Evolutionary conservation across 2,113 vertebrate genomes (phyloP), one percentile per base, ranked within the genome.

Genomic region (Machaerirhynchus nigripectus): DNA sequence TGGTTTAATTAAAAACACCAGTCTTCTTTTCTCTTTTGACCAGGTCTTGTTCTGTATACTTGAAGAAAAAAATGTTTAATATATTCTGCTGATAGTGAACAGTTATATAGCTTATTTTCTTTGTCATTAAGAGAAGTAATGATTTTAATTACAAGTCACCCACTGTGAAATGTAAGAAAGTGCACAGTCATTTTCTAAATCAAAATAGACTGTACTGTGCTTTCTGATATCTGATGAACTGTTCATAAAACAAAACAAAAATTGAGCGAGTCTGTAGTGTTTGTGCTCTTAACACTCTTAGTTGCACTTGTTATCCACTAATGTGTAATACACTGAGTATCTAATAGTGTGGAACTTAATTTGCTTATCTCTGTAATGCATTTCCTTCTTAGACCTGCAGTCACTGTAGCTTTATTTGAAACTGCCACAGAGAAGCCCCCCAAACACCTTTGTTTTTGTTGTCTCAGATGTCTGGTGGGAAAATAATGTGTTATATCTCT

Each of bases 241-340:
- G 11, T 27, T 90, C 63, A 67, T 21, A 74, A 47, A 90, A 75
- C 21, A 80, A 83, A 89, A 65, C 11, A 75, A 87, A 89, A 91
- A 76, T 5, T 9, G 16, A 87, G 14, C 0, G 0, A 57, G 19
- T 76, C 49, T 52, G 15, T 11, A 40, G 40, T n/a, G 18, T 68
- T 56, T 69, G 40, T 42, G 30, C 28, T 87, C 50, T 88, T 50
- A 63, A 39, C 42, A 59, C 22, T 67, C 27, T 40, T 53, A 79
- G 46, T 56, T 69, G 26, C 37, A 61, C 7, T 78, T 63, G 20
- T 46, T 73, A 76, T 35, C 42, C 67, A 52, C 24, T 37, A 75
- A 63, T 11, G 10, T 69, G 47, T 47, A 69, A 80, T 17, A 7
- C 23, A 69, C 11, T 15, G 24, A 68, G 27, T 59, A 47, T 64